phyloP scores from a whole-genome alignment of 2,888 invertebrate species.

The Geotrupes spiniger region DNA sequence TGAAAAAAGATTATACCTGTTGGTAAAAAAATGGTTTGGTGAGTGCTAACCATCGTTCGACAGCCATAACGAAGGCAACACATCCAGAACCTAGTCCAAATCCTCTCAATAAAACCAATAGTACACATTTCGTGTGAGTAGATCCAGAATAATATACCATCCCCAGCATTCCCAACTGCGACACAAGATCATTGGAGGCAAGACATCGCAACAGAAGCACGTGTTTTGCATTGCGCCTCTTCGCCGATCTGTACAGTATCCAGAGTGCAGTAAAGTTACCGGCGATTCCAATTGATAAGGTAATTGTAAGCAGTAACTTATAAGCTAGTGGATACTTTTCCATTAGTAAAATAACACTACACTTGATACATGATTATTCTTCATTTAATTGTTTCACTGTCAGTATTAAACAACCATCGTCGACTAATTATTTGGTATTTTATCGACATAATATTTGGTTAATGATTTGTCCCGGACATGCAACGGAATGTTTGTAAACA shows the following conservation, averaged over 20 bases:
- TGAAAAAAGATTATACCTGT: no score
- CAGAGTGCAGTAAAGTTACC: slow-evolving; percentile 77
- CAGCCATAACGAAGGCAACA: slow-evolving; percentile 85
- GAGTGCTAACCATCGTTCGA: slow-evolving; percentile 82
- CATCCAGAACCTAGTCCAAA: slow-evolving; percentile 86
- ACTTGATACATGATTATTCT: slow-evolving; percentile 3
- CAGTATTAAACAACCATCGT: not conserved
- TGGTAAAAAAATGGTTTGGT: slow-evolving; percentile 85
- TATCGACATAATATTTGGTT: slow-evolving; percentile 6
- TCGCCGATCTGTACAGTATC: slow-evolving; percentile 68
- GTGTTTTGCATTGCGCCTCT: slow-evolving; percentile 76
- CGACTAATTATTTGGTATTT: slow-evolving; percentile 1
- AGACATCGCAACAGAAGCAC: slow-evolving; percentile 75
- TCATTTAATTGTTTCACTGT: slow-evolving; percentile 1
- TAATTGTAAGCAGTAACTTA: slow-evolving; percentile 51
- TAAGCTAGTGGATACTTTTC: slow-evolving; percentile 31
- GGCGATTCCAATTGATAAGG: slow-evolving; percentile 65
- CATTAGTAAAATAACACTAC: slow-evolving; percentile 19
- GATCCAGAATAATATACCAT: slow-evolving; percentile 59
- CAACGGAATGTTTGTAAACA: slow-evolving; percentile 13
- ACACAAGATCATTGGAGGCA: slow-evolving; percentile 76
- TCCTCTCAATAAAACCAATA: slow-evolving; percentile 71
- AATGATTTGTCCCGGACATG: slow-evolving; percentile 1
- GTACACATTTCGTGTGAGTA: slow-evolving; percentile 59
- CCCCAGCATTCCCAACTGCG: slow-evolving; percentile 73